Conservation (phyloP, 2,113 vertebrate genomes). For the Tupaia tana region DNA sequence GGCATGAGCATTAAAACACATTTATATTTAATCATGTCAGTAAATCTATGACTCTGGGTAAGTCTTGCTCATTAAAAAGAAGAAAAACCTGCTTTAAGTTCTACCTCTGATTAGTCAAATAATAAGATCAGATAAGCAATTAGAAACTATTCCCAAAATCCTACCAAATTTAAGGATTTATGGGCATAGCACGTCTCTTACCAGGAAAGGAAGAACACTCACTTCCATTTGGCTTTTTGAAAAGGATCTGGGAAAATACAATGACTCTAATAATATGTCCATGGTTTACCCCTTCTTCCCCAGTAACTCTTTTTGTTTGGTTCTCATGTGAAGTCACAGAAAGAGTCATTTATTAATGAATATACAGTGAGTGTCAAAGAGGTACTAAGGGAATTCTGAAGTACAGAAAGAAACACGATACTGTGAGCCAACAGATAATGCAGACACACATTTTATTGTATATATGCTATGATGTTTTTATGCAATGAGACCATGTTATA, state of each 20-base stretch:
- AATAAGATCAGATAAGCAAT: neutral
- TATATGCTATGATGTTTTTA: constrained; percentile 44
- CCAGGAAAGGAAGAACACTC: neutral
- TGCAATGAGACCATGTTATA: constrained; percentile 39
- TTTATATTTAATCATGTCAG: neutral
- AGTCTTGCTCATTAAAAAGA: neutral
- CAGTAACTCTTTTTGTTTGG: constrained; percentile 11
- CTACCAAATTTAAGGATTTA: neutral
- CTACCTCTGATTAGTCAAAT: constrained; percentile 2
- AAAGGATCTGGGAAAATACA: constrained; percentile 37
- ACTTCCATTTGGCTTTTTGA: neutral
- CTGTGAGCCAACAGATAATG: neutral
- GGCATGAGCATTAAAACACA: neutral
- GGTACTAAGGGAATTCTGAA: constrained; percentile 33
- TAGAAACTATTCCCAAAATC: neutral
- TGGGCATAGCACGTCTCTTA: constrained; percentile 4
- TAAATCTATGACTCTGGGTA: neutral
- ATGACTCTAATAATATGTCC: neutral
- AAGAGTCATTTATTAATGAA: constrained; percentile 43
- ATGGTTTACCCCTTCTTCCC: accelerated
- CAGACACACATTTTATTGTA: constrained; percentile 45
- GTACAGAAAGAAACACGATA: constrained; percentile 7
- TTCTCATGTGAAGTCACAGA: constrained; percentile 8
- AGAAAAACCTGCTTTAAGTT: neutral
- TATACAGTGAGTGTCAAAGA: constrained; percentile 37